These are phyloP conservation scores for Drosophila yooni DNA, from an alignment of 2,888 invertebrate species.

Conservation along the genomic window DNA sequence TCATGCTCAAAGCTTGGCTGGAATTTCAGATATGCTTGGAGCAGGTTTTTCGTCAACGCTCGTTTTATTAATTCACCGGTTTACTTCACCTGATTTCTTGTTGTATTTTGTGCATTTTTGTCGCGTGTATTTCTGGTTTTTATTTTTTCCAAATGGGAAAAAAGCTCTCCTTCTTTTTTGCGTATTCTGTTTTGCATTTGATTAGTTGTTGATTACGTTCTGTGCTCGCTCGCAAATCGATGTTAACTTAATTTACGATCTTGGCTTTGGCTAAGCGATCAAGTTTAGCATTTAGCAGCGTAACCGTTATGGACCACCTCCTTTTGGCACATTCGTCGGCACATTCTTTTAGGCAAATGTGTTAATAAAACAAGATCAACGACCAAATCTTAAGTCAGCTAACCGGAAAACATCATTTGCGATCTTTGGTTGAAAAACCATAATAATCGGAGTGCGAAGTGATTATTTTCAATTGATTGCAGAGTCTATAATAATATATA, in stretches of 20 bases:
- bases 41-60: conserved; percentile 71
- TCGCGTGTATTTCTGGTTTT: conserved; percentile 77
- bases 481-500: too few relatives aligned
- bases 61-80: conserved; percentile 73
- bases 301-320: conserved; percentile 28
- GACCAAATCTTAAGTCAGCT: conserved; percentile 5
- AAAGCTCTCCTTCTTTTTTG: conserved; percentile 6
- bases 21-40: conserved; percentile 72
- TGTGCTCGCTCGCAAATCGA: conserved; percentile 32
- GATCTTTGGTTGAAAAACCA: too few relatives aligned
- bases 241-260: conserved; percentile 73
- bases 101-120: conserved; percentile 72
- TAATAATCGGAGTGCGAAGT: not conserved
- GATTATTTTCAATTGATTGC: not conserved
- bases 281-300: conserved; percentile 59
- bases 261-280: conserved; percentile 47
- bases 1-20: conserved; percentile 41
- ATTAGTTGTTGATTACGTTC: conserved; percentile 23
- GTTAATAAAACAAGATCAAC: conserved; percentile 14
- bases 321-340: conserved; percentile 54
- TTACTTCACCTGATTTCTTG: conserved; percentile 73
- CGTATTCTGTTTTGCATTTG: not conserved
- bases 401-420: not conserved
- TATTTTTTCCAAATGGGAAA: not conserved
- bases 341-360: conserved; percentile 5